A percentile compares a stretch with the other conserved stretches of the same genome.
Evolutionary conservation across 2,113 vertebrate species (phyloP).

Genomic region (Marmota flaviventris): DNA sequence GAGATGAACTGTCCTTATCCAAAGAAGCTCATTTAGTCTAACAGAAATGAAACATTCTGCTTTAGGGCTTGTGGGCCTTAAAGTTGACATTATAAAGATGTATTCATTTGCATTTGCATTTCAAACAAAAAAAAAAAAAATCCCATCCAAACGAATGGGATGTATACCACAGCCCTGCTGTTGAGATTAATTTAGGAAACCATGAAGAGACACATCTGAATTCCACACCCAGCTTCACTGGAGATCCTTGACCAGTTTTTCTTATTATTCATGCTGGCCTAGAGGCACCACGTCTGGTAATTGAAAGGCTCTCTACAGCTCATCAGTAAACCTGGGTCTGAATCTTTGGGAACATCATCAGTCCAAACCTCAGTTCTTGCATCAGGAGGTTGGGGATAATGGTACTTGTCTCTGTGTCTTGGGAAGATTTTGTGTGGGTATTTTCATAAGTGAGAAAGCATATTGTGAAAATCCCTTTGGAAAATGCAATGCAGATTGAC

Average conservation of each 20-base stretch:
- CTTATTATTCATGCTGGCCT: neutral
- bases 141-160: neutral
- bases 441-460: neutral
- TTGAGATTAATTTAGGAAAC: neutral
- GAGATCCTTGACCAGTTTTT: neutral
- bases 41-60: neutral
- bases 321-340: neutral
- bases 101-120: conserved; percentile 17
- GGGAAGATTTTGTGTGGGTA: neutral
- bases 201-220: neutral
- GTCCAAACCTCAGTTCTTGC: neutral
- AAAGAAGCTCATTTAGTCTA: neutral
- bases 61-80: neutral
- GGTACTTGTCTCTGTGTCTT: neutral
- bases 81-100: conserved; percentile 21
- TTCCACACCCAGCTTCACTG: no score
- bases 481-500: neutral
- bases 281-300: neutral
- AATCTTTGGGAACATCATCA: neutral
- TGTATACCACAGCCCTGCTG: neutral
- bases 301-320: neutral
- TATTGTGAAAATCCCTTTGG: neutral
- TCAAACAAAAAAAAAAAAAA: neutral
- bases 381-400: neutral
- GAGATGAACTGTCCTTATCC: neutral